Evolutionary conservation across 92 coral and sea anemone species (phyloP).

Genomic region (Virgularia gustaviana): DNA sequence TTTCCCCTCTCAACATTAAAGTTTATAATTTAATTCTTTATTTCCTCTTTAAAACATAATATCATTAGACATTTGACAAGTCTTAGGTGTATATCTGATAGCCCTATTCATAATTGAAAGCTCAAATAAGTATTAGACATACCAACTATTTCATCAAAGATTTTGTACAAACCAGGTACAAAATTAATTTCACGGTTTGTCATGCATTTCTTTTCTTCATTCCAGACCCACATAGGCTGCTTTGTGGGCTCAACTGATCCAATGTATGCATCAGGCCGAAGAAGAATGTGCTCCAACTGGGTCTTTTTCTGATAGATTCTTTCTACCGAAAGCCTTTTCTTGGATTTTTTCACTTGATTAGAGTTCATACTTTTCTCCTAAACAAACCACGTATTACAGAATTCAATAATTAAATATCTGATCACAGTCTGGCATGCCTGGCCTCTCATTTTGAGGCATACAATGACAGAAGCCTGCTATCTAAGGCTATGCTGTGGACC

Average conservation of each 20-base stretch:
- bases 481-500: too few species aligned
- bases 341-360: slow-evolving; percentile 51
- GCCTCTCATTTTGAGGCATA: too few species aligned
- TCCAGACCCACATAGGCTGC: slow-evolving; percentile 95
- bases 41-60: too few species aligned
- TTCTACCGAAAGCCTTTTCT: slow-evolving; percentile 93
- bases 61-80: too few species aligned
- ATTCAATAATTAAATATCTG: too few species aligned
- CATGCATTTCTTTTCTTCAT: slow-evolving; percentile 67
- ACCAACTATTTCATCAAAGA: slow-evolving; percentile 98
- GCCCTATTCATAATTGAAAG: neutral
- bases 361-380: slow-evolving; percentile 63
- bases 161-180: slow-evolving; percentile 96
- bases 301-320: slow-evolving; percentile 98
- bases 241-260: slow-evolving; percentile 94
- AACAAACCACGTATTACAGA: too few species aligned
- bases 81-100: too few species aligned
- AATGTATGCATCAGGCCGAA: slow-evolving; percentile 97
- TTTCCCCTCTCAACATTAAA: too few species aligned
- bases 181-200: slow-evolving; percentile 79
- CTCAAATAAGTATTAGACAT: slow-evolving; percentile 10
- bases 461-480: too few species aligned
- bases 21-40: too few species aligned
- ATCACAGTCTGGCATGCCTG: too few species aligned
- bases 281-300: slow-evolving; percentile 88